A percentile compares a stretch with the other conserved stretches of the same genome.
Evolutionary conservation across 92 coral and sea anemone genomes (phyloP).

Genomic region (Palythoa heliodiscus): DNA sequence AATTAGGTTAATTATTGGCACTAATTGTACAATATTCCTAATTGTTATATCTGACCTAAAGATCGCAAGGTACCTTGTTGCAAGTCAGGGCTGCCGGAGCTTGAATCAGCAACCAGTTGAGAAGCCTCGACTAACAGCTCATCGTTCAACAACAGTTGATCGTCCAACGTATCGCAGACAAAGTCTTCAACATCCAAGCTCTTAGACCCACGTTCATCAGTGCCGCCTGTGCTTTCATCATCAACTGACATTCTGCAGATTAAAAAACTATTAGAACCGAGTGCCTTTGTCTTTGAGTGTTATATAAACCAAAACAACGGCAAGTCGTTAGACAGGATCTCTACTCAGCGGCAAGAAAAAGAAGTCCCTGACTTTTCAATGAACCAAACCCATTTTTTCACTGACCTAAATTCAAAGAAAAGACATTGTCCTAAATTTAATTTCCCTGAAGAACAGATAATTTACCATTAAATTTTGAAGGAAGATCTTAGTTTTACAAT

Average conservation of each 20-base stretch:
- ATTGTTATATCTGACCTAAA: too few species aligned
- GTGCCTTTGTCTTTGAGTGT: neutral
- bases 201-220: neutral
- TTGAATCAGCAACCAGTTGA: neutral
- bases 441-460: too few species aligned
- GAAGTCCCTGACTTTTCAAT: too few species aligned
- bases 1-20: too few species aligned
- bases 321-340: neutral
- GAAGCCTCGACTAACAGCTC: constrained; percentile 28
- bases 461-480: too few species aligned
- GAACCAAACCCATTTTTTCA: too few species aligned
- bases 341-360: too few species aligned
- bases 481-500: too few species aligned
- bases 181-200: neutral
- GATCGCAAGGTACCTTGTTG: constrained; percentile 4
- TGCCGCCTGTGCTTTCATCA: neutral
- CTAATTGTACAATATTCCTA: too few species aligned
- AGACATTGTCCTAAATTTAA: too few species aligned
- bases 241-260: constrained; percentile 5
- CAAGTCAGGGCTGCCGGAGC: neutral
- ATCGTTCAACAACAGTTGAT: constrained; percentile 25
- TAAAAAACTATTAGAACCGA: neutral
- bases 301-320: neutral
- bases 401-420: too few species aligned
- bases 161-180: neutral